Evolutionary conservation across 2,113 vertebrate genomes (phyloP), one percentile per base, ranked within the genome.

Genomic region (Nothocercus julius): DNA sequence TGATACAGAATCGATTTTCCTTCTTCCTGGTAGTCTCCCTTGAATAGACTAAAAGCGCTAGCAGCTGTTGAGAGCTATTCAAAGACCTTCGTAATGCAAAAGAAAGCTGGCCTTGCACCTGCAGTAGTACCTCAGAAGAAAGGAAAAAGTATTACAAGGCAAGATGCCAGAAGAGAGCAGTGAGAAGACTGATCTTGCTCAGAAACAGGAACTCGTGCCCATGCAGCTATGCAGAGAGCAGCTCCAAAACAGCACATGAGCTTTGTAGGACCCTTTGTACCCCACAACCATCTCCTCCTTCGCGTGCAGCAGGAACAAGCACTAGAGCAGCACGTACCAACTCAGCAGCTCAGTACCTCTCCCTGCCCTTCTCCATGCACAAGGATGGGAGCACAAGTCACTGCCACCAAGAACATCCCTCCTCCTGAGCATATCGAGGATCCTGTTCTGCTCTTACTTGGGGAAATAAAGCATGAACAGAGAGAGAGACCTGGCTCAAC

Each of bases 351-450:
- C 67, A 22, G 54, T 8, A 61, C 22, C 45, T 47, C 38, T n/a
- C 18, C 22, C 59, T 38, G 36, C 1, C 0, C 36, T 68, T 62
- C 61, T 47, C 24, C 36, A 24, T 16, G 20, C 36, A 13, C 19
- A 38, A 34, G 59, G 61, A 53, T 16, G 38, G 5, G 30, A 61
- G 61, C 12, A 20, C 73, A 62, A 15, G 85, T 36, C 54, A 19
- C n/a, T 21, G 51, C 36, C 53, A 64, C 42, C 56, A 51, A 1
- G 0, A 28, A 63, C 20, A 15, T 58, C 32, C 9, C 25, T 58
- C 49, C 44, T 72, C 28, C 13, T 13, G 2, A 2, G 1, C 0
- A 0, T n/a, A 17, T 28, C 30, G 27, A 40, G 40, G 24, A 47
- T 25, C 73, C 66, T 32, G 20, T 15, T 5, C 20, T 18, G 38